These are phyloP conservation scores for Calonectris borealis DNA, from an alignment of 2,113 vertebrate species.

Conservation along the genomic window DNA sequence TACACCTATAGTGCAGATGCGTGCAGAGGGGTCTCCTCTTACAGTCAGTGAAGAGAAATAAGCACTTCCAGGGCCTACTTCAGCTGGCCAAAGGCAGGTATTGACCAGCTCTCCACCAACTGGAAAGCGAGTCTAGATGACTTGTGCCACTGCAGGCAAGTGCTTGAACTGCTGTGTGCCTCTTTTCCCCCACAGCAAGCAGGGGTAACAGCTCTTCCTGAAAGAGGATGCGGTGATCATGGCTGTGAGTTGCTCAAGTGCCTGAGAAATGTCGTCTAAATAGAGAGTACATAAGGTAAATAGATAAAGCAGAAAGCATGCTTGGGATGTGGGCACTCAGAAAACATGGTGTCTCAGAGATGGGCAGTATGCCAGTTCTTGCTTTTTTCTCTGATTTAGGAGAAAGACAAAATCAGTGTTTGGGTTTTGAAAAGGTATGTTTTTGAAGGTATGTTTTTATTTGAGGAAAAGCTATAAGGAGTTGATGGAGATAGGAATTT, in stretches of 20 bases:
- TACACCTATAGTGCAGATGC: neutral
- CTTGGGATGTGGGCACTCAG: neutral
- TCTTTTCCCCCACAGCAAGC: neutral
- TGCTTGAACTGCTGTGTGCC: neutral
- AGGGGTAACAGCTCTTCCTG: neutral
- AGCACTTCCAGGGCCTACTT: neutral
- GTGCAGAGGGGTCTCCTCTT: neutral
- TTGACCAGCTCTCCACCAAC: accelerated
- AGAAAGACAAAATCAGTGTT: neutral
- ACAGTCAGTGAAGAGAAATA: neutral
- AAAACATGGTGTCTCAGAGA: neutral
- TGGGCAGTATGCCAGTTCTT: neutral
- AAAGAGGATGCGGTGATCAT: neutral
- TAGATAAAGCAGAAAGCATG: neutral
- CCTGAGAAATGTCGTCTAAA: neutral
- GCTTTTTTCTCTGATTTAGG: neutral
- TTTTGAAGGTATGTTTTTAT: neutral
- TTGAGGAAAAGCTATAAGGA: neutral
- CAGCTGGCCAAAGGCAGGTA: neutral
- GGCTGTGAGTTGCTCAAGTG: neutral
- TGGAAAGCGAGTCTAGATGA: neutral
- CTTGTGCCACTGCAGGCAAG: neutral
- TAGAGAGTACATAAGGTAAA: neutral
- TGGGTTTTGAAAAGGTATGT: neutral
- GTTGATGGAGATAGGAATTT: neutral